Percentiles rank a stretch among this genome's conserved stretches.
Conservation (phyloP, 2,888 invertebrate species). For the Bruchidius siliquastri region DNA sequence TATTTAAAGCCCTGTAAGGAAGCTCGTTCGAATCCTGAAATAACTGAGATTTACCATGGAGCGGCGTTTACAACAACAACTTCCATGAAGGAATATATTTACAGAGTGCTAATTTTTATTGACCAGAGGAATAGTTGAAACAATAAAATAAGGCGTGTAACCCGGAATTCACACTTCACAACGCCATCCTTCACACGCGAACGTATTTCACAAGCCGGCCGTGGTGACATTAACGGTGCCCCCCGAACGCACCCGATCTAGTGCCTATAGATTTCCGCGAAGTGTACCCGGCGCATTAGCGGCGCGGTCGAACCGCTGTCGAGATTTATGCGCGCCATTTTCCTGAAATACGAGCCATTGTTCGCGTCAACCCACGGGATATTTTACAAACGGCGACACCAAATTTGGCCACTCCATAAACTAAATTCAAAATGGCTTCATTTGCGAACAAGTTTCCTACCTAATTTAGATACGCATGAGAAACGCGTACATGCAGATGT, state of each 20-base stretch:
- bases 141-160: background rate
- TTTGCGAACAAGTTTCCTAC: constrained; percentile 41
- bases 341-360: constrained; percentile 47
- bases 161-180: constrained; percentile 13
- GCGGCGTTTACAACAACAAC: too few species aligned
- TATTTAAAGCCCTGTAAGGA: too few species aligned
- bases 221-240: constrained; percentile 3
- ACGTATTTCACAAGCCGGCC: constrained; percentile 4
- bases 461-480: constrained; percentile 36
- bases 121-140: too few species aligned
- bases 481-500: constrained; percentile 13
- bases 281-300: constrained; percentile 41
- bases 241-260: constrained; percentile 13
- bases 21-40: too few species aligned
- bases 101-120: too few species aligned
- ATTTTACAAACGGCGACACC: constrained; percentile 48
- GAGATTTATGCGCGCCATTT: constrained; percentile 44
- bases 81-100: too few species aligned
- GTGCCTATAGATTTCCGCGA: constrained; percentile 34
- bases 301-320: constrained; percentile 34
- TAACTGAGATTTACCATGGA: too few species aligned
- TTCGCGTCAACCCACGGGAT: constrained; percentile 44
- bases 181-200: background rate
- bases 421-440: constrained; percentile 49
- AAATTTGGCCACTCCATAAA: constrained; percentile 51